These are phyloP conservation scores for Drosophila niveifrons DNA, from an alignment of 2,888 invertebrate species.

Conservation along the genomic window DNA sequence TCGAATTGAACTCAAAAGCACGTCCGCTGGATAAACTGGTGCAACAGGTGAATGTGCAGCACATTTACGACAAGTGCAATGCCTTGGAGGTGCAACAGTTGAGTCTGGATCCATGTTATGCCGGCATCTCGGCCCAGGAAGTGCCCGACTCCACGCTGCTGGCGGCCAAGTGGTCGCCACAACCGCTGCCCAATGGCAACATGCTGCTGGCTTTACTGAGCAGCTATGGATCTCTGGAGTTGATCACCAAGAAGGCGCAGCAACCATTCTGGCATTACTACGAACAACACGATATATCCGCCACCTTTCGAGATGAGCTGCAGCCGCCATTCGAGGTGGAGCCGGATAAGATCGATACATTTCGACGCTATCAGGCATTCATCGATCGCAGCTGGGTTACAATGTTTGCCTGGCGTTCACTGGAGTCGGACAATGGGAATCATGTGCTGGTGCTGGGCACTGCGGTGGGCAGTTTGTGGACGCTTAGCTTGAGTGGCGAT, in stretches of 20 bases:
- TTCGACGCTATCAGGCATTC: slow-evolving; percentile 53
- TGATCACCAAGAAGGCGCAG: slow-evolving; percentile 54
- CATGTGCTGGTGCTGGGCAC: slow-evolving; percentile 66
- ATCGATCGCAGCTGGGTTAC: slow-evolving; percentile 78
- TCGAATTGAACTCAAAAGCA: slow-evolving; percentile 24
- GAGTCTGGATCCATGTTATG: slow-evolving; percentile 75
- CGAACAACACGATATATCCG: slow-evolving; percentile 31
- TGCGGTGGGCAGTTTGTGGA: slow-evolving; percentile 78
- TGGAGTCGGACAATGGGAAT: neutral
- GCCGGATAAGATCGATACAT: slow-evolving; percentile 44
- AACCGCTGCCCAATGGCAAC: slow-evolving; percentile 31
- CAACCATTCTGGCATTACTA: slow-evolving; percentile 58
- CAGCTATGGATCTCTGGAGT: slow-evolving; percentile 72
- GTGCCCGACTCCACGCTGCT: slow-evolving; percentile 54
- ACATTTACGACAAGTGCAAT: slow-evolving; percentile 63
- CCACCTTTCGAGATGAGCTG: slow-evolving; percentile 39
- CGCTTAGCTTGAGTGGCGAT: slow-evolving; percentile 43
- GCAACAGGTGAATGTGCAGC: slow-evolving; percentile 58
- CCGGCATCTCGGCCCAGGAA: slow-evolving; percentile 64
- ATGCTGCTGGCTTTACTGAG: slow-evolving; percentile 70
- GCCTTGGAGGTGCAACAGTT: slow-evolving; percentile 76
- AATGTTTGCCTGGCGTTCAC: slow-evolving; percentile 68
- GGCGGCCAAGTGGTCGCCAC: slow-evolving; percentile 52
- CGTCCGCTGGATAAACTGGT: slow-evolving; percentile 65
- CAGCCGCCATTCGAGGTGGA: slow-evolving; percentile 33